Evolutionary conservation across 2,888 invertebrate species (phyloP).

Genomic region (Xestoiulus laeticollis): DNA sequence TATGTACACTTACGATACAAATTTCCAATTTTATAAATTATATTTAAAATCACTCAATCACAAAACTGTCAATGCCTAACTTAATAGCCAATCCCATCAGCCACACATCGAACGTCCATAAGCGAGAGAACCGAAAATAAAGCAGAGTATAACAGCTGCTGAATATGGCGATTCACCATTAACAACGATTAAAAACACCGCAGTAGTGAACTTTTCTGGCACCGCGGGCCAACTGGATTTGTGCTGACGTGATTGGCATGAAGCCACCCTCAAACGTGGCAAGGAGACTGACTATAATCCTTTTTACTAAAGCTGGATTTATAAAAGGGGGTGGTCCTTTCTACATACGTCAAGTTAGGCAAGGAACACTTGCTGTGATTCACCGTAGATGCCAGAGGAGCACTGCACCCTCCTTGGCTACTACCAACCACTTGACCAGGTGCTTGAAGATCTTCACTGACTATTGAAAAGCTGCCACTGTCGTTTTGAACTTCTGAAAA

Average conservation of each 20-base stretch:
- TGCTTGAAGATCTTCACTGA: slow-evolving; percentile 53
- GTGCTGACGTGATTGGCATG: neutral
- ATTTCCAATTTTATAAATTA: slow-evolving; percentile 27
- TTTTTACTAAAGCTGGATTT: slow-evolving; percentile 44
- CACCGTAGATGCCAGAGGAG: neutral
- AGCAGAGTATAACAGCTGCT: neutral
- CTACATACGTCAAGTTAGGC: slow-evolving; percentile 51
- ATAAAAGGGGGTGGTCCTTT: slow-evolving; percentile 31
- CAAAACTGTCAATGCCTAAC: slow-evolving; percentile 19
- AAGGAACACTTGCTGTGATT: slow-evolving; percentile 51
- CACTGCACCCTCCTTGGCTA: neutral
- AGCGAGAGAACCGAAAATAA: neutral
- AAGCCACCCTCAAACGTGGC: slow-evolving; percentile 43
- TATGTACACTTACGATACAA: slow-evolving; percentile 46
- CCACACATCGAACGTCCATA: neutral
- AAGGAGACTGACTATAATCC: slow-evolving; percentile 24
- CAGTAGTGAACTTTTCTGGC: neutral
- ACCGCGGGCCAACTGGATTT: neutral
- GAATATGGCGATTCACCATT: neutral
- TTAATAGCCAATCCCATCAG: neutral
- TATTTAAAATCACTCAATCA: slow-evolving; percentile 11
- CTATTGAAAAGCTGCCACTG: slow-evolving; percentile 57
- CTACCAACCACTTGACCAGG: neutral
- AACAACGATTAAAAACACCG: neutral
- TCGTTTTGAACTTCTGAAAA: slow-evolving; percentile 56